Base-by-base conservation (phyloP, 1,140 invertebrate genomes). In the Drosophila novamexicana region DNA sequence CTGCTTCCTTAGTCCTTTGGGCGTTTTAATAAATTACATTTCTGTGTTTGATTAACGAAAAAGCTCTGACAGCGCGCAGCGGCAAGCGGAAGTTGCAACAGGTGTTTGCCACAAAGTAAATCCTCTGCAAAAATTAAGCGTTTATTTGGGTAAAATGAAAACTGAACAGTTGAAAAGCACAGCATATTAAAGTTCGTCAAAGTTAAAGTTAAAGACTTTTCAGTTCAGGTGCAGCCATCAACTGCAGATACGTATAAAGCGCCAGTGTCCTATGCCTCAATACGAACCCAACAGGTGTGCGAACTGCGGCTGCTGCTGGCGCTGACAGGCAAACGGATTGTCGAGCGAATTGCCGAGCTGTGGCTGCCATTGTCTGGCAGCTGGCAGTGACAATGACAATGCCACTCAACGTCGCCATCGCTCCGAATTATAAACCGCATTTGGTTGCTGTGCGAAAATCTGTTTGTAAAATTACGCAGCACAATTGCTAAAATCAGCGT, bases 1-100 rank as follows among this genome's bases (percentile, higher is more conserved):
- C 36, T 18, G 34, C 14, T 39, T 39, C 34, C 50, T 54, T 70
- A 63, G 65, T 64, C 54, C 66, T 81, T 73, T 71, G 81, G 67
- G 62, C 42, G 65, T 63, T 84, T 77, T 72, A 86, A 86, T 86
- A 71, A 86, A 86, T 84, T 75, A 72, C 61, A 53, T 79, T 85
- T 79, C 64, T 57, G 57, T 44, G 52, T 68, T 79, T 86, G 65
- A 88, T 79, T 79, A 82, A 77, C 64, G 32, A 66, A 76, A 67
- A 59, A 74, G 52, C 29, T 16, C 29, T 53, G 39, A 36, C 54
- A 36, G 54, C 50, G 16, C 22, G 2, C 18, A 44, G 50, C 39
- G 39, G 44, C 18, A 34, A 47, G 32, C 65, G 57, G 57, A 83
- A 68, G 54, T 14, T 53, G 63, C 77, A 85, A 85, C 81, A 85